phyloP scores from a whole-genome alignment of 1,140 invertebrate species.

The Zaprionus ghesquierei region DNA sequence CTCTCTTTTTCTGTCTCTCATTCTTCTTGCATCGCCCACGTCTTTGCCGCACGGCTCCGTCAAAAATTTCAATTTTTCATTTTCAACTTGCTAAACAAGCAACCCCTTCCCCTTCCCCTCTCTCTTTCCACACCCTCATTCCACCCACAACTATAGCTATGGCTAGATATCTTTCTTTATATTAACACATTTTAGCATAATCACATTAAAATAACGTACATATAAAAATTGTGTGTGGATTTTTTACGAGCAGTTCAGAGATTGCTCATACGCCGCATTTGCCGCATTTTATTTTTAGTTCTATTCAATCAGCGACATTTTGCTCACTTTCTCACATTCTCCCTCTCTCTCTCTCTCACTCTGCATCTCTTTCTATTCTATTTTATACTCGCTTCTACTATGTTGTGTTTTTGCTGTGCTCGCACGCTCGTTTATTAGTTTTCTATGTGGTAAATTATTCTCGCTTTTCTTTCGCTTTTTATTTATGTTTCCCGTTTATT shows the following conservation, averaged over 20 bases:
- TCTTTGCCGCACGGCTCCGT: not conserved
- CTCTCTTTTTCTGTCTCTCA: not conserved
- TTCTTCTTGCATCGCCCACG: not conserved
- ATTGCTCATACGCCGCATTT: slow-evolving; percentile 71
- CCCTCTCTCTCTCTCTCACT: no score
- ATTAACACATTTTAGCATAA: slow-evolving; percentile 50
- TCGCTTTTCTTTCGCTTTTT: slow-evolving; percentile 5
- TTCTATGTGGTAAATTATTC: slow-evolving; percentile 42
- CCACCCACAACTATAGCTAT: not conserved
- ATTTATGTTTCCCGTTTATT: slow-evolving; percentile 1
- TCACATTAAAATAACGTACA: slow-evolving; percentile 40
- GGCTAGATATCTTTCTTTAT: slow-evolving; percentile 21
- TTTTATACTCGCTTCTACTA: not conserved
- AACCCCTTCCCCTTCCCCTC: no score
- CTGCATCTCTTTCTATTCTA: slow-evolving; percentile 25
- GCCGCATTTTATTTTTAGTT: slow-evolving; percentile 76
- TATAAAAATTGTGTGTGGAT: slow-evolving; percentile 8
- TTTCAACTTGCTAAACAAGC: not conserved
- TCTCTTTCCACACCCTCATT: not conserved
- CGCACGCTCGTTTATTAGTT: slow-evolving; percentile 22
- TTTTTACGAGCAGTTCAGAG: slow-evolving; percentile 37
- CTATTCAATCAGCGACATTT: slow-evolving; percentile 78
- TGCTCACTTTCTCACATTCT: slow-evolving; percentile 43
- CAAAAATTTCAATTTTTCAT: not conserved
- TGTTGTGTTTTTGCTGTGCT: not conserved